Percentiles rank a stretch among this genome's conserved stretches.
Conservation (phyloP, 2,888 invertebrate species). For the Drosophila borealis region DNA sequence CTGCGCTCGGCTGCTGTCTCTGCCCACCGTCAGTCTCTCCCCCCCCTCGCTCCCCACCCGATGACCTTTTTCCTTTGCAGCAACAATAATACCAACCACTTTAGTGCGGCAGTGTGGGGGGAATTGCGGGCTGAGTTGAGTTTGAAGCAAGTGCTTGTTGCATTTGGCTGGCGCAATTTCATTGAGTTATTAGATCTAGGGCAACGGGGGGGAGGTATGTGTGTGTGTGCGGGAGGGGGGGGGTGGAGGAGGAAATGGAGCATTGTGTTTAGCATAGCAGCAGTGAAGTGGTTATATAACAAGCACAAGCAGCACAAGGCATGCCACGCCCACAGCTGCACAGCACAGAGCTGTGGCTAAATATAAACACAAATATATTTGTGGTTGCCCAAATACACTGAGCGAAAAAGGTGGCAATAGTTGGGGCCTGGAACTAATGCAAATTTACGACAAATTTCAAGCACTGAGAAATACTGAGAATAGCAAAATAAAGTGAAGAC, state of each 20-base stretch:
- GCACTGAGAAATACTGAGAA: too few species aligned
- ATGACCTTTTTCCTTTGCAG: constrained; percentile 38
- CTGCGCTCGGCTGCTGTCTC: background rate
- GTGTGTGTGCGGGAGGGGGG: background rate
- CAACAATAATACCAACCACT: constrained; percentile 38
- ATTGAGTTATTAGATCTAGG: constrained; percentile 9
- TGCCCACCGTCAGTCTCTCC: too few species aligned
- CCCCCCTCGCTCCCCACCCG: background rate
- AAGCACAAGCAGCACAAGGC: constrained; percentile 7
- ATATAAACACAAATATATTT: constrained; percentile 1
- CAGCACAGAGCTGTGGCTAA: constrained; percentile 6
- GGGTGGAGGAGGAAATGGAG: background rate
- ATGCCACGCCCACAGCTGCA: constrained; percentile 25
- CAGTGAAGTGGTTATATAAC: constrained; percentile 44
- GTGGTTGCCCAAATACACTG: background rate
- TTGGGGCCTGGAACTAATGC: too few species aligned
- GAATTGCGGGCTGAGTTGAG: background rate
- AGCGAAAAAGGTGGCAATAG: background rate
- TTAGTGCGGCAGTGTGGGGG: background rate
- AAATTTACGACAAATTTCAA: too few species aligned
- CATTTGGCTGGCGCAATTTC: constrained; percentile 48
- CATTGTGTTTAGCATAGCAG: constrained; percentile 18
- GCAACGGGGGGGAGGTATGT: background rate
- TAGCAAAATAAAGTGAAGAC: too few species aligned
- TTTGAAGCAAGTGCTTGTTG: constrained; percentile 53